A percentile compares a stretch with the other conserved stretches of the same genome.
phyloP scores from a whole-genome alignment of 2,797 vertebrate genomes.

The Spheniscus humboldti region DNA sequence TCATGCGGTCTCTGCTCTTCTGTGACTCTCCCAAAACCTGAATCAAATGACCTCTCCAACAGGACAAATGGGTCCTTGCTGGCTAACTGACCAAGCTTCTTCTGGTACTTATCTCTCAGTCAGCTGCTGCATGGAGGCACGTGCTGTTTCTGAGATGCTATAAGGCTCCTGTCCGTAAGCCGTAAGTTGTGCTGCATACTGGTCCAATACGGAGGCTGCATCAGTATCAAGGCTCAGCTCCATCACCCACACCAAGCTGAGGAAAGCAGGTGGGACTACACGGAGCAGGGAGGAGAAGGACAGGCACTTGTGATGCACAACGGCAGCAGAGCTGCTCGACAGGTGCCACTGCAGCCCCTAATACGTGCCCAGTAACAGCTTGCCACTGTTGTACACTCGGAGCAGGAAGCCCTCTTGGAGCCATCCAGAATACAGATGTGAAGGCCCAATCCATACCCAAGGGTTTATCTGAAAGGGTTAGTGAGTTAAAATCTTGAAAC shows the following conservation, averaged over 20 bases:
- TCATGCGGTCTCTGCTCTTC: neutral
- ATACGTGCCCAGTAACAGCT: neutral
- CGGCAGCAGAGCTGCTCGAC: neutral
- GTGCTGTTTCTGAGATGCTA: neutral
- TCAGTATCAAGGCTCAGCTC: neutral
- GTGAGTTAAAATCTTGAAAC: neutral
- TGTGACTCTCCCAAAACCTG: neutral
- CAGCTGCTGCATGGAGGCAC: neutral
- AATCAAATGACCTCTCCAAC: neutral
- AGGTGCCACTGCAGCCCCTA: neutral
- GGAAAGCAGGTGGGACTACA: neutral
- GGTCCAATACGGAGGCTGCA: neutral
- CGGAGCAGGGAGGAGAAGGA: neutral
- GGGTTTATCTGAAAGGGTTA: neutral
- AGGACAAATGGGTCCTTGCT: neutral
- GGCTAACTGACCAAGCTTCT: neutral
- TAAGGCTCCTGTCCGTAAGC: accelerated
- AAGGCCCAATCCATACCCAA: neutral
- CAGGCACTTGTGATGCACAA: neutral
- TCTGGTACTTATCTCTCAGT: neutral
- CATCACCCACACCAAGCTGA: neutral
- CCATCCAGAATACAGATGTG: neutral
- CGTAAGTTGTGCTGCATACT: accelerated
- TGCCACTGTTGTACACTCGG: accelerated
- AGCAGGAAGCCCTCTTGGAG: neutral